phyloP scores from a whole-genome alignment of 1,140 invertebrate genomes.

The Epicauta chinensis region DNA sequence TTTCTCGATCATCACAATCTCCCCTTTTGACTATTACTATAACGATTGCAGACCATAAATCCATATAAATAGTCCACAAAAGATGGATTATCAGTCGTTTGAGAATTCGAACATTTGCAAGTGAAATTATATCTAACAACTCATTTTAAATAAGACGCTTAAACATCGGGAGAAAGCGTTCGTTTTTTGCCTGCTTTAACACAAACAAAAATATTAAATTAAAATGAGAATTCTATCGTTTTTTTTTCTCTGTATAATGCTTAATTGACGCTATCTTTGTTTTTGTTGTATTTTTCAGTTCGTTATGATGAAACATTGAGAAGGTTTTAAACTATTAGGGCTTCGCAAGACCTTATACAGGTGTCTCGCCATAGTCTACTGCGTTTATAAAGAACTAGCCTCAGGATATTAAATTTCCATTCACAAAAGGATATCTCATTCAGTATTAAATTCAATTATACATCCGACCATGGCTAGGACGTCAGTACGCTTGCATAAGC shows the following conservation, averaged over 20 bases:
- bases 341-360: conserved; percentile 14
- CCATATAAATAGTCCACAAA: conserved; percentile 28
- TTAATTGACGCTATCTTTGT: too few relatives aligned
- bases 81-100: conserved; percentile 26
- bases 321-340: conserved; percentile 2
- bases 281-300: too few relatives aligned
- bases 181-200: too few relatives aligned
- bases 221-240: too few relatives aligned
- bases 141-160: too few relatives aligned
- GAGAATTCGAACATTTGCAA: conserved; percentile 21
- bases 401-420: conserved; percentile 20
- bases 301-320: too few relatives aligned
- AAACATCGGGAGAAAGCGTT: too few relatives aligned
- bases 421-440: conserved; percentile 18
- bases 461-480: conserved; percentile 6
- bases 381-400: conserved; percentile 17
- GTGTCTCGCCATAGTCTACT: conserved; percentile 19
- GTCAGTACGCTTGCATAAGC: conserved; percentile 6
- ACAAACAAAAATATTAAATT: too few relatives aligned
- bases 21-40: background rate
- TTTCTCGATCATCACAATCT: background rate
- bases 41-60: conserved; percentile 18
- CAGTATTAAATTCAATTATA: conserved; percentile 21
- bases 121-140: conserved; percentile 26
- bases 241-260: too few relatives aligned